phyloP scores from a whole-genome alignment of 2,888 invertebrate genomes.

The Lordiphosa andalusiaca region DNA sequence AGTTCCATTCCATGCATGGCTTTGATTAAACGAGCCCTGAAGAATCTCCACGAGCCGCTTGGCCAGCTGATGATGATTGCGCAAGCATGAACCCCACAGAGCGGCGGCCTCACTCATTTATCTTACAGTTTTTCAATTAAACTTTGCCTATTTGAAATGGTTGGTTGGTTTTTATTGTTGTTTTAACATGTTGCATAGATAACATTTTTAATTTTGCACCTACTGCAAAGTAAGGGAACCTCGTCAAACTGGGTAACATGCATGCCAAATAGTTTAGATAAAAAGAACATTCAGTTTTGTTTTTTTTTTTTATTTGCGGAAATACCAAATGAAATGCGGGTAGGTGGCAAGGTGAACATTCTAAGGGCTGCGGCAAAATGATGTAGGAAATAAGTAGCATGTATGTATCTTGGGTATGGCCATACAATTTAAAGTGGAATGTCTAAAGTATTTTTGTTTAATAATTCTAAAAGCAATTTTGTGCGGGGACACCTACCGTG shows the following conservation, averaged over 20 bases:
- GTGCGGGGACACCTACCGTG: too few relatives aligned
- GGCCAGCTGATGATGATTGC: conserved; percentile 19
- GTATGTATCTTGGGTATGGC: too few relatives aligned
- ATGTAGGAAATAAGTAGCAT: too few relatives aligned
- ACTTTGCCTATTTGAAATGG: conserved; percentile 45
- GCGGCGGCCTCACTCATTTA: conserved; percentile 30
- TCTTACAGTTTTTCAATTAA: conserved; percentile 58
- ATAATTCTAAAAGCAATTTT: not conserved
- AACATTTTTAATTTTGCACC: conserved; percentile 46
- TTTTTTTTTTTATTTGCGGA: conserved; percentile 39
- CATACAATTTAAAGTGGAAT: conserved; percentile 1
- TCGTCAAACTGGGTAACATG: conserved; percentile 43
- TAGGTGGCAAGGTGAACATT: conserved; percentile 23
- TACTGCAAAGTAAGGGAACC: conserved; percentile 7
- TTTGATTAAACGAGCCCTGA: conserved; percentile 36
- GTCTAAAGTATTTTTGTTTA: conserved; percentile 4
- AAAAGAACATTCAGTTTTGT: conserved; percentile 38
- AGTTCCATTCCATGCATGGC: conserved; percentile 21
- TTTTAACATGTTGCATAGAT: conserved; percentile 49
- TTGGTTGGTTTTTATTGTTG: conserved; percentile 27
- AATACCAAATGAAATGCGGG: conserved; percentile 33
- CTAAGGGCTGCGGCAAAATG: conserved; percentile 1
- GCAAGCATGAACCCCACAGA: conserved; percentile 21
- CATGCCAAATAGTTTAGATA: conserved; percentile 56
- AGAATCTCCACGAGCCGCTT: conserved; percentile 37